Conservation (phyloP, 2,888 invertebrate genomes). For the Drosophila putrida region DNA sequence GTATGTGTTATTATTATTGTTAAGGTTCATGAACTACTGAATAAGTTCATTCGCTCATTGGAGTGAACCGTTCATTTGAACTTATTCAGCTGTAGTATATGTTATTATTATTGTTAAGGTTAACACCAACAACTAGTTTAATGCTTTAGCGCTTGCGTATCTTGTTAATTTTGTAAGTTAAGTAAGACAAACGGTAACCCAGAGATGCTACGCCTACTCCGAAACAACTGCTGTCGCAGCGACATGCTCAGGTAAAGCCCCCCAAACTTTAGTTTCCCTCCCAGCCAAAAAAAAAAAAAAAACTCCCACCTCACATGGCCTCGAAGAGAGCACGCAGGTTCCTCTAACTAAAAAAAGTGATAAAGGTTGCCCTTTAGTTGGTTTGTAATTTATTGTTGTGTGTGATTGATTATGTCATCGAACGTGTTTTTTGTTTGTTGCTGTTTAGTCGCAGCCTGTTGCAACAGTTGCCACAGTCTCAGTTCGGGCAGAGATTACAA, state of each 20-base stretch:
- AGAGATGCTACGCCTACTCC: constrained; percentile 77
- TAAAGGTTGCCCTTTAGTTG: constrained; percentile 33
- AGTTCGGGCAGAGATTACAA: constrained; percentile 53
- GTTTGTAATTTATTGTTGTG: not conserved
- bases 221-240: constrained; percentile 72
- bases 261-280: not conserved
- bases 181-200: constrained; percentile 40
- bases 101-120: constrained; percentile 64
- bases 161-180: constrained; percentile 60
- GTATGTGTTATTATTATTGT: constrained; percentile 59
- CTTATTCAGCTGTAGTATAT: constrained; percentile 12
- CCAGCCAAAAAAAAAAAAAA: not conserved
- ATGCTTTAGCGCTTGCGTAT: constrained; percentile 67
- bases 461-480: constrained; percentile 51
- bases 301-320: constrained; percentile 6
- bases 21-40: not conserved
- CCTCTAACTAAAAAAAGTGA: constrained; percentile 24
- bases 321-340: constrained; percentile 9
- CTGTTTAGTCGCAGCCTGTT: constrained; percentile 57
- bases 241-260: constrained; percentile 72
- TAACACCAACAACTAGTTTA: constrained; percentile 58
- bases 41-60: too few relatives aligned
- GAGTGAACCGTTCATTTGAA: too few relatives aligned
- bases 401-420: constrained; percentile 71
- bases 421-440: constrained; percentile 24